These are phyloP conservation scores for Cladopsammia gracilis DNA, from an alignment of 64 coral and sea anemone species.

Conservation along the genomic window DNA sequence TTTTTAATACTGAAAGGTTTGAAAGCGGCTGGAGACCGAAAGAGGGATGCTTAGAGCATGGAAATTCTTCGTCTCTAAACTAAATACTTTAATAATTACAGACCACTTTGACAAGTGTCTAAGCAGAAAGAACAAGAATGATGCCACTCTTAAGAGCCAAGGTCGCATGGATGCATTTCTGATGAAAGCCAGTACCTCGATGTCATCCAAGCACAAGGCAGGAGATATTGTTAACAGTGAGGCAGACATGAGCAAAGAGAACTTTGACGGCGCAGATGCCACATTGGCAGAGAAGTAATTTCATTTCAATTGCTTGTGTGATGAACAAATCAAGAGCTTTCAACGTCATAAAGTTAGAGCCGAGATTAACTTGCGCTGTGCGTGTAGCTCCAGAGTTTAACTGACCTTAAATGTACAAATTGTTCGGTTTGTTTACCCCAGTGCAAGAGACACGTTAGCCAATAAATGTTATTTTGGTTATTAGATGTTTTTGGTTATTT, in stretches of 20 bases:
- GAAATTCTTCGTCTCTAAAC: background rate
- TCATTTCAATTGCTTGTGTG: background rate
- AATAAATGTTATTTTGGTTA: too few relatives aligned
- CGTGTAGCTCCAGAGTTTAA: too few relatives aligned
- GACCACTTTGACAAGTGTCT: conserved; percentile 1
- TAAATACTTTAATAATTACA: background rate
- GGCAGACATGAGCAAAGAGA: background rate
- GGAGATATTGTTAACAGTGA: background rate
- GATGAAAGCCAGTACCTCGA: background rate
- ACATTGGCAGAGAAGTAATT: background rate
- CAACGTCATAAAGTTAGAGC: background rate
- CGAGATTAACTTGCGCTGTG: too few relatives aligned
- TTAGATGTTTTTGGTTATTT: too few relatives aligned
- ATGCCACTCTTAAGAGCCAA: background rate
- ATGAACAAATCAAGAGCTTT: conserved; percentile 4
- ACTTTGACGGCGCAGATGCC: background rate
- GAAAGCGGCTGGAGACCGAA: background rate
- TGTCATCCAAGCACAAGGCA: background rate
- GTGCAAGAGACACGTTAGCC: too few relatives aligned
- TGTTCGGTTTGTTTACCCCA: too few relatives aligned
- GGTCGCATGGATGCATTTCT: background rate
- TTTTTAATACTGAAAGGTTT: too few relatives aligned
- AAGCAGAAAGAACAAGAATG: conserved; percentile 13
- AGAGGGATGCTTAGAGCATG: conserved; percentile 1
- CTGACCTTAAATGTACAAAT: too few relatives aligned